Evolutionary conservation across 1,140 invertebrate genomes (phyloP).

Genomic region (Acromyrmex echinatior): DNA sequence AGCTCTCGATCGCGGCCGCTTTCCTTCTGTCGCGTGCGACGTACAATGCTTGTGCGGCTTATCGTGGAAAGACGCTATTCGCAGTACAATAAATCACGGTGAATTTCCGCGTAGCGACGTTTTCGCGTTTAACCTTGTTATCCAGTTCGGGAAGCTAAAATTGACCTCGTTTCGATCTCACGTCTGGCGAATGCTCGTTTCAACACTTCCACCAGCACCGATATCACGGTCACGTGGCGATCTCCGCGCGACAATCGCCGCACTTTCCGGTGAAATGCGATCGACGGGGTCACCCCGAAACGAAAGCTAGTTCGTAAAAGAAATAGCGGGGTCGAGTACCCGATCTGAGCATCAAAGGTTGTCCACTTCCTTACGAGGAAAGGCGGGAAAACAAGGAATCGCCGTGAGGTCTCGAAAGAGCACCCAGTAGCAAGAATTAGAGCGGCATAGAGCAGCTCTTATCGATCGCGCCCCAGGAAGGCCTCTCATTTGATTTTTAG

Average conservation of each 20-base stretch:
- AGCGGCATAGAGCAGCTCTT: slow-evolving; percentile 46
- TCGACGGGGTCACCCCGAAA: slow-evolving; percentile 30
- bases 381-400: background rate
- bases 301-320: background rate
- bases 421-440: slow-evolving; percentile 43
- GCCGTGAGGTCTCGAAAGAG: slow-evolving; percentile 24
- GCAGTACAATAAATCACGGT: slow-evolving; percentile 33
- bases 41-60: background rate
- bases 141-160: slow-evolving; percentile 42
- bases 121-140: slow-evolving; percentile 63
- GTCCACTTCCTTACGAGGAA: background rate
- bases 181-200: background rate
- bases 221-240: slow-evolving; percentile 14
- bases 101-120: slow-evolving; percentile 59
- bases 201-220: background rate
- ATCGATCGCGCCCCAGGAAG: slow-evolving; percentile 47
- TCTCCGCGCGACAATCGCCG: background rate
- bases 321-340: background rate
- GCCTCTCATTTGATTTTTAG: slow-evolving; percentile 58
- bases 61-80: slow-evolving; percentile 30
- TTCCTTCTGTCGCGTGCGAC: slow-evolving; percentile 23
- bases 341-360: background rate
- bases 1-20: background rate
- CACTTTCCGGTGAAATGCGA: slow-evolving; percentile 33
- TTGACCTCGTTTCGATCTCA: slow-evolving; percentile 66